Conservation (phyloP, 1,140 invertebrate genomes). For the Camponotus vicinus region DNA sequence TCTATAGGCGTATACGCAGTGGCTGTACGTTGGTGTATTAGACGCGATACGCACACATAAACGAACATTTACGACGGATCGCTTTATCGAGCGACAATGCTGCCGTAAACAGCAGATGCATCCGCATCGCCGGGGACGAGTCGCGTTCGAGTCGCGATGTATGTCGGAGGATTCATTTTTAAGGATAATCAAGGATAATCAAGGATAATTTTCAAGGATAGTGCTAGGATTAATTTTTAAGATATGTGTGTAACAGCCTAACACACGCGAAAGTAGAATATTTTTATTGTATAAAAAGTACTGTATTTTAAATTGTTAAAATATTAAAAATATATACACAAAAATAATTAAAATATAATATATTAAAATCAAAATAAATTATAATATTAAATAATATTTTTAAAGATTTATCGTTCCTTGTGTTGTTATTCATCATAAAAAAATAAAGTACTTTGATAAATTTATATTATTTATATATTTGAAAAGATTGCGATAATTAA, state of each 20-base stretch:
- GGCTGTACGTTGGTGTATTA: conserved; percentile 44
- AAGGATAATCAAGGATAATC: not conserved
- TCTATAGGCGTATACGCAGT: conserved; percentile 72
- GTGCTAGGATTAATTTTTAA: too few relatives aligned
- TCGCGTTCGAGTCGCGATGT: not conserved
- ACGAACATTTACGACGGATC: conserved; percentile 57
- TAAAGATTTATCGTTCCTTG: too few relatives aligned
- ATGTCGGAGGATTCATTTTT: not conserved
- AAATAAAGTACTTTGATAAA: not conserved
- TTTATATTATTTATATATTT: not conserved
- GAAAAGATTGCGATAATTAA: not conserved
- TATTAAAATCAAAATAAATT: not conserved
- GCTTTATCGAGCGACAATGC: conserved; percentile 71
- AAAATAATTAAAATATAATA: not conserved
- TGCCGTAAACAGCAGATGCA: conserved; percentile 30
- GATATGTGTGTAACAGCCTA: not conserved
- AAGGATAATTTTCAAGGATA: too few relatives aligned
- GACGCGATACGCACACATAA: conserved; percentile 34
- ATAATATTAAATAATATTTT: not conserved
- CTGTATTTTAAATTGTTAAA: not conserved
- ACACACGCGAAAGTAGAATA: not conserved
- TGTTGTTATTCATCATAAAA: not conserved
- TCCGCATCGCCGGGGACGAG: not conserved
- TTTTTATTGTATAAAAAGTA: not conserved
- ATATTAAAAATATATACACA: not conserved